These are phyloP conservation scores for Ispidina picta DNA, from an alignment of 2,797 vertebrate genomes.

Conservation along the genomic window DNA sequence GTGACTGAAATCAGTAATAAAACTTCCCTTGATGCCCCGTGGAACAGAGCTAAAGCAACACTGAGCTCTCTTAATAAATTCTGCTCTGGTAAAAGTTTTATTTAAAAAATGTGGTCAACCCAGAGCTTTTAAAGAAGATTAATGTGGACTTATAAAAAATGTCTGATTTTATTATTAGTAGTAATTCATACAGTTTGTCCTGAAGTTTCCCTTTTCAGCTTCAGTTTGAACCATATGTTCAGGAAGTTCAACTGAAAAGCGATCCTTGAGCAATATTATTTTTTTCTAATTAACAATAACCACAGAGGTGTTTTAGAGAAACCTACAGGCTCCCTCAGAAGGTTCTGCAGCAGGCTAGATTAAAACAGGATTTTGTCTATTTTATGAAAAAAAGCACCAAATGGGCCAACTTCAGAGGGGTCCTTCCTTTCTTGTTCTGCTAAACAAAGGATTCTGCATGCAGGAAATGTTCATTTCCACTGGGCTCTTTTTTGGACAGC, in stretches of 20 bases:
- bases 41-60: slow-evolving; percentile 34
- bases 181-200: slow-evolving; percentile 73
- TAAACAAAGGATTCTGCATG: neutral
- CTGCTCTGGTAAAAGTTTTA: slow-evolving; percentile 49
- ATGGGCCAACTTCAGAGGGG: slow-evolving; percentile 41
- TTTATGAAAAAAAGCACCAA: slow-evolving; percentile 56
- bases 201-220: slow-evolving; percentile 71
- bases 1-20: slow-evolving; percentile 60
- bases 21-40: slow-evolving; percentile 38
- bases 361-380: slow-evolving; percentile 57
- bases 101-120: slow-evolving; percentile 61
- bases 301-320: slow-evolving; percentile 57
- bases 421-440: slow-evolving; percentile 8
- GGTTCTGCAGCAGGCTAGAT: neutral
- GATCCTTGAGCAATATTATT: slow-evolving; percentile 68
- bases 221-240: slow-evolving; percentile 74
- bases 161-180: slow-evolving; percentile 66
- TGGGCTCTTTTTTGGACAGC: neutral
- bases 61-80: slow-evolving; percentile 64
- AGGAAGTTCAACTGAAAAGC: slow-evolving; percentile 74
- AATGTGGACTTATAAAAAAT: slow-evolving; percentile 67
- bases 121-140: slow-evolving; percentile 62
- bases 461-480: slow-evolving; percentile 4
- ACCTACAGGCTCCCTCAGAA: slow-evolving; percentile 24
- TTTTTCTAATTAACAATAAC: slow-evolving; percentile 69